Percentiles rank a stretch among this genome's conserved stretches.
phyloP scores from a whole-genome alignment of 2,797 vertebrate genomes.

The Gymnoscopelus braueri region DNA sequence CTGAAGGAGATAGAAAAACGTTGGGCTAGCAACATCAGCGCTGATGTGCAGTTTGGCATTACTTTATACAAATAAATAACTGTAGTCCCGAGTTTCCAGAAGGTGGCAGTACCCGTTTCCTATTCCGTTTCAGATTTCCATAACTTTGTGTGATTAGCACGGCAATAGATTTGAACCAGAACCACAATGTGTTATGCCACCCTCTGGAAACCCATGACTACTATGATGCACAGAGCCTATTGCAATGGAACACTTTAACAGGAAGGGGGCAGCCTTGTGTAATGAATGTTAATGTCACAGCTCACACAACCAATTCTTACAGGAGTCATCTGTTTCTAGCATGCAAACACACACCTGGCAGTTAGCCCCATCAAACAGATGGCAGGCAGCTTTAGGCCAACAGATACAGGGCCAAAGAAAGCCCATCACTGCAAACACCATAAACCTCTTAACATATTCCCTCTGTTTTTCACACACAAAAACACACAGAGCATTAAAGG shows the following conservation, averaged over 20 bases:
- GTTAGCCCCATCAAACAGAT: constrained; percentile 48
- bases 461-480: not conserved
- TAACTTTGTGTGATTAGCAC: too few relatives aligned
- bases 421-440: constrained; percentile 41
- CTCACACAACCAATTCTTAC: constrained; percentile 12
- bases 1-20: constrained; percentile 40
- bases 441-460: constrained; percentile 40
- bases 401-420: constrained; percentile 49
- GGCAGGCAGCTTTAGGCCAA: constrained; percentile 42
- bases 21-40: not conserved
- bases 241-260: constrained; percentile 22
- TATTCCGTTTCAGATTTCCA: too few relatives aligned
- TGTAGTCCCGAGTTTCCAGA: too few relatives aligned
- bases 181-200: too few relatives aligned
- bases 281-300: not conserved
- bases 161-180: too few relatives aligned
- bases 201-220: too few relatives aligned
- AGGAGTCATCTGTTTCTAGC: constrained; percentile 7
- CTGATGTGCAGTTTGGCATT: too few relatives aligned
- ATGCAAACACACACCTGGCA: constrained; percentile 27
- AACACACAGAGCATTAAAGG: not conserved
- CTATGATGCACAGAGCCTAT: too few relatives aligned
- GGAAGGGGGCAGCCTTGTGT: constrained; percentile 39
- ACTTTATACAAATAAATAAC: too few relatives aligned
- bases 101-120: too few relatives aligned